Evolutionary conservation across 2,113 vertebrate genomes (phyloP).

Genomic region (Muntiacus reevesi): DNA sequence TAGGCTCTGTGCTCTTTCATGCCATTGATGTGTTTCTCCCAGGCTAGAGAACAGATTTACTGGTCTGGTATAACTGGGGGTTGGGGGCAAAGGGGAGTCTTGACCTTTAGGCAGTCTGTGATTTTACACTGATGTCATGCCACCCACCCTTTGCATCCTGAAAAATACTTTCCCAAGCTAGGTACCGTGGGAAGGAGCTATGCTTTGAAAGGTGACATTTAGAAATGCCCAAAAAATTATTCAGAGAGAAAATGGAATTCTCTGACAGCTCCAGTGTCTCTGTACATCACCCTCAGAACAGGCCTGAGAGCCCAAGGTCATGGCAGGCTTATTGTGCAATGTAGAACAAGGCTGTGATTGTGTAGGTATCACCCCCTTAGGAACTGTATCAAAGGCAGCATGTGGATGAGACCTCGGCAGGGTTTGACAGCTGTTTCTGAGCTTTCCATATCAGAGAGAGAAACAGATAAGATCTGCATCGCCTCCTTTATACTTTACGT

Average conservation of each 20-base stretch:
- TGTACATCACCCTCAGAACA: neutral
- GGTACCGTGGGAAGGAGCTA: constrained; percentile 57
- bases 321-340: constrained; percentile 20
- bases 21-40: constrained; percentile 9
- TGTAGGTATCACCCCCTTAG: constrained; percentile 31
- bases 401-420: constrained; percentile 20
- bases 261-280: neutral
- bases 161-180: constrained; percentile 49
- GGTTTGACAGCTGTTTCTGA: constrained; percentile 49
- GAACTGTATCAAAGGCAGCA: constrained; percentile 37
- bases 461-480: constrained; percentile 47
- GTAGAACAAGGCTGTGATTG: constrained; percentile 54
- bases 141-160: constrained; percentile 14
- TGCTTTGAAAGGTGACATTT: constrained; percentile 57
- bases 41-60: constrained; percentile 23
- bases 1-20: constrained; percentile 47
- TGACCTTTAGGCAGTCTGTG: constrained; percentile 32
- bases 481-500: neutral
- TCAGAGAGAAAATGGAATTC: constrained; percentile 32
- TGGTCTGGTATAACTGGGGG: neutral
- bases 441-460: constrained; percentile 52
- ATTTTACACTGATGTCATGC: constrained; percentile 50
- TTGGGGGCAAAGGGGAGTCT: neutral
- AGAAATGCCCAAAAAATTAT: constrained; percentile 41
- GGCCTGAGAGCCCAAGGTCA: constrained; percentile 31